Base-by-base conservation (phyloP, 2,113 vertebrate species). In the Tympanuchus pallidicinctus region DNA sequence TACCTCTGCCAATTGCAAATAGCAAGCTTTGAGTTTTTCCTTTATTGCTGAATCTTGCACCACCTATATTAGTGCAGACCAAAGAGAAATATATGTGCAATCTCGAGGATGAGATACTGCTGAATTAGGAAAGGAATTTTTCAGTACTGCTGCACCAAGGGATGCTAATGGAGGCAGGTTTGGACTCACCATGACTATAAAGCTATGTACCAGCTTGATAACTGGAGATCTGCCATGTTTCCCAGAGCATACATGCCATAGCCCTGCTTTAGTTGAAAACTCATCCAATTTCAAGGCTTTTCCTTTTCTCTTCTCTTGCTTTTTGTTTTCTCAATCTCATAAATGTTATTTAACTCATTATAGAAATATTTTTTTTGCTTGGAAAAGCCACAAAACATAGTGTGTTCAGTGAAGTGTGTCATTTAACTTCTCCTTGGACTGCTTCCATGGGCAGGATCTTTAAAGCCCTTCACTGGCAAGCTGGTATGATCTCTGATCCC, bases 401-500 rank as follows among this genome's bases (percentile, higher is more conserved):
- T 86, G n/a, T 21, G 5, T 73, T 92, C 66, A 43, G 47, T 75
- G 65, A 73, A 84, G 9, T 82, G 24, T 91, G 25, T 85, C 82
- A 88, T 93, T 94, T 92, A 93, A 84, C 83, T 45, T 83, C 56
- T 72, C 43, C 76, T 81, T 92, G 78, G 72, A 63, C 34, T 59
- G 65, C 89, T 71, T 87, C 75, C 57, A 38, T 61, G 10, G 52
- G 59, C 47, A 69, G 18, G 73, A 18, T 36, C 28, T 56, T 82
- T 67, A 63, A 87, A 88, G 36, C 86, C 71, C 43, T 94, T 78
- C 85, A 63, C 93, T 93, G 78, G 74, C 78, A 95, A 43, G 48
- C 76, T 91, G 86, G 66, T 93, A 80, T 4, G 5, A 71, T 95
- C 75, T 67, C 90, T 91, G 88, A 87, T 96, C 92, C 81, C 86